These are phyloP conservation scores for Semnornis frantzii DNA, from an alignment of 2,113 vertebrate genomes.

Conservation along the genomic window DNA sequence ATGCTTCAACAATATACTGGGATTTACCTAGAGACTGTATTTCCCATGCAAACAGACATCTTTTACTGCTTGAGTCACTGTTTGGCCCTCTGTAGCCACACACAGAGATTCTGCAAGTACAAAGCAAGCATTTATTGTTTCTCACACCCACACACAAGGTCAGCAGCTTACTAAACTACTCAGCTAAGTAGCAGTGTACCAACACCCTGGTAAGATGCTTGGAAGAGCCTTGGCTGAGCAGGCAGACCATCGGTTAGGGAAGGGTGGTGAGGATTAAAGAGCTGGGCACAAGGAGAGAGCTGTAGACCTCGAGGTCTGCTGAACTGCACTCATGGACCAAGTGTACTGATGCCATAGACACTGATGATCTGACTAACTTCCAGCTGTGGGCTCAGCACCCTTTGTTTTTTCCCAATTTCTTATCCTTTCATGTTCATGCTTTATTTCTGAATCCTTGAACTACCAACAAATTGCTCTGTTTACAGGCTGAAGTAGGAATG, in stretches of 20 bases:
- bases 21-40: no score
- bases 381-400: no score
- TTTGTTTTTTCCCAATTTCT: neutral
- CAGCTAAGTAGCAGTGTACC: neutral
- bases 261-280: neutral
- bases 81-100: neutral
- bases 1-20: no score
- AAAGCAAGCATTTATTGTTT: neutral
- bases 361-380: rapidly evolving
- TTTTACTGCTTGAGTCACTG: no score
- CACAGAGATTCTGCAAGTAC: neutral
- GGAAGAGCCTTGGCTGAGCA: neutral
- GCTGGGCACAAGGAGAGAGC: neutral
- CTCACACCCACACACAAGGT: no score
- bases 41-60: neutral
- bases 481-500: no score
- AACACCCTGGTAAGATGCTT: no score
- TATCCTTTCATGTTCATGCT: neutral
- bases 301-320: neutral
- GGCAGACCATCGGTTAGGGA: rapidly evolving
- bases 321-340: neutral
- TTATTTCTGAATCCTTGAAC: neutral
- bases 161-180: neutral
- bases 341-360: rapidly evolving
- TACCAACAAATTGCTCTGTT: neutral